Conservation (phyloP, 1,140 invertebrate species). For the Leptopilina clavipes region DNA sequence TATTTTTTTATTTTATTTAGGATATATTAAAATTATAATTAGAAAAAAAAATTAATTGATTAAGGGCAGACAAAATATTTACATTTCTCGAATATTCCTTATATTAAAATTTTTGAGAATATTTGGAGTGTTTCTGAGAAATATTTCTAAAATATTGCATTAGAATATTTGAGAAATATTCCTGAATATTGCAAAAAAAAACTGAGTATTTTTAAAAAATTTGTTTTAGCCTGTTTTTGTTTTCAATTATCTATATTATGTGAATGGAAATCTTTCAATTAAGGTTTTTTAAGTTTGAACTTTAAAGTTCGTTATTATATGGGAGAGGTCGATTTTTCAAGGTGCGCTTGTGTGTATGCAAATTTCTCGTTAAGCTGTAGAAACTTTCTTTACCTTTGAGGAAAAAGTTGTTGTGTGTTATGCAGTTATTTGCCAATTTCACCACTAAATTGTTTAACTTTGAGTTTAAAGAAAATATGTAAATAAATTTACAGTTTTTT, state of each 20-base stretch:
- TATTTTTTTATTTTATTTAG: no score
- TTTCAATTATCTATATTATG: not conserved
- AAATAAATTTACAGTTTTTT: not conserved
- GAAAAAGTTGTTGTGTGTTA: slow-evolving; percentile 11
- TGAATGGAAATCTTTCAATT: not conserved
- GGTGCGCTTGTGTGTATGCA: not conserved
- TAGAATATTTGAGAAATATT: no score
- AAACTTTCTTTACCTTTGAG: slow-evolving; percentile 1
- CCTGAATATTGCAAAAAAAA: no score
- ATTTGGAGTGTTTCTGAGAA: not conserved
- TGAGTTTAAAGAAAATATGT: not conserved
- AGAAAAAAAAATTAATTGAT: no score
- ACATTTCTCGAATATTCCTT: not conserved
- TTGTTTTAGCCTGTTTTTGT: no score
- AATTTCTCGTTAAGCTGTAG: not conserved
- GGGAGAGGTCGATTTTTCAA: slow-evolving; percentile 11
- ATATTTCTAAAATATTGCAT: no score
- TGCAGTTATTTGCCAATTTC: not conserved
- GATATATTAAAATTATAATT: no score
- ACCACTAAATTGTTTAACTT: slow-evolving; percentile 1
- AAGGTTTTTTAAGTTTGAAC: not conserved
- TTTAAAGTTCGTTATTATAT: not conserved
- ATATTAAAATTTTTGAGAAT: no score
- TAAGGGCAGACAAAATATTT: no score
- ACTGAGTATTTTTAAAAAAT: no score